A percentile compares a stretch with the other conserved stretches of the same genome.
Evolutionary conservation across 2,888 invertebrate genomes (phyloP).

Genomic region (Plebejus argus): DNA sequence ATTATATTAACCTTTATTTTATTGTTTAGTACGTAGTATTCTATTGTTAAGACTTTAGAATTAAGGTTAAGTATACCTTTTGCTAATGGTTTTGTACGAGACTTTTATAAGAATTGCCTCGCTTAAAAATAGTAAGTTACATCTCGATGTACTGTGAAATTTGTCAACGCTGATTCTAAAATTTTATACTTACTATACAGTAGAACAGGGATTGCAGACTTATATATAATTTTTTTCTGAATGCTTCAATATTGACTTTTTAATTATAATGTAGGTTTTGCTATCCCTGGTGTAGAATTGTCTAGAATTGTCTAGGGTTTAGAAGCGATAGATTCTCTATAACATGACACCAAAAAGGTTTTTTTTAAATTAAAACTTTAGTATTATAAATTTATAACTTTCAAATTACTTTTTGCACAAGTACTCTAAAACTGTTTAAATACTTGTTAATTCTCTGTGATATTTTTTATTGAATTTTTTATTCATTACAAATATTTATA

Average conservation of each 20-base stretch:
- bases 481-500: slow-evolving; percentile 17
- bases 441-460: slow-evolving; percentile 30
- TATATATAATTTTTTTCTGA: not conserved
- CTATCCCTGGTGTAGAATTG: slow-evolving; percentile 18
- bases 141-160: slow-evolving; percentile 36
- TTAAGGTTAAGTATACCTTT: slow-evolving; percentile 38
- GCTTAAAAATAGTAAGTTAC: slow-evolving; percentile 38
- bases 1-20: slow-evolving; percentile 38
- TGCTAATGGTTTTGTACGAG: slow-evolving; percentile 43
- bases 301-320: slow-evolving; percentile 16
- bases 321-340: slow-evolving; percentile 10
- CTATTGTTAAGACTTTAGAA: slow-evolving; percentile 30
- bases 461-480: slow-evolving; percentile 15
- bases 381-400: not conserved
- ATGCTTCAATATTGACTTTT: not conserved
- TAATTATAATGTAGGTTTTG: not conserved
- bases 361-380: not conserved
- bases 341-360: slow-evolving; percentile 17
- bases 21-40: slow-evolving; percentile 34
- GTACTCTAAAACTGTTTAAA: slow-evolving; percentile 11
- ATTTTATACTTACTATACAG: slow-evolving; percentile 39
- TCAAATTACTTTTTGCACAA: slow-evolving; percentile 24
- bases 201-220: slow-evolving; percentile 35
- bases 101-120: slow-evolving; percentile 44
- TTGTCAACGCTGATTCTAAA: slow-evolving; percentile 33